Percentiles rank a stretch among this genome's conserved stretches.
These are phyloP conservation scores for Illadopsis cleaveri DNA, from an alignment of 2,113 vertebrate species.

Conservation along the genomic window DNA sequence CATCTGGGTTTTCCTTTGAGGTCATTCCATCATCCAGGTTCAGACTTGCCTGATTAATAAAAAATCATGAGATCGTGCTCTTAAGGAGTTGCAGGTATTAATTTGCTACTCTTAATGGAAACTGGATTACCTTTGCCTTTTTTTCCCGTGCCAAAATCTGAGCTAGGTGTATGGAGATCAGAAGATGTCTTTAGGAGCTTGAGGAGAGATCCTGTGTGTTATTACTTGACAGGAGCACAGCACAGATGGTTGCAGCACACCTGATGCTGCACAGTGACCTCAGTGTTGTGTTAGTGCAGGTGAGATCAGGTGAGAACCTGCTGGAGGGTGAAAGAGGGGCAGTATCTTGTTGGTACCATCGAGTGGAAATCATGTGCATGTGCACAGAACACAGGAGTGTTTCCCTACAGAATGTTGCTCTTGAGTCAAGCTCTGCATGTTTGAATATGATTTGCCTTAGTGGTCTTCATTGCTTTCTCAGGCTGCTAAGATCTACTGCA, in stretches of 20 bases:
- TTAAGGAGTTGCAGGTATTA: not conserved
- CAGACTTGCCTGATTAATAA: not conserved
- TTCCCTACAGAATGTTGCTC: not conserved
- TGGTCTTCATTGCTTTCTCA: not conserved
- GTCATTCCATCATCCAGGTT: not conserved
- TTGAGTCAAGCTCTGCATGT: not conserved
- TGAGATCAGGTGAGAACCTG: not conserved
- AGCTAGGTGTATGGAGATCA: not conserved
- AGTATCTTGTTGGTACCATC: too few relatives aligned
- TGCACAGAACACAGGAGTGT: not conserved
- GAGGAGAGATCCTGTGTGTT: not conserved
- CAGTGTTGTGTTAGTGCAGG: not conserved
- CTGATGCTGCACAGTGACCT: not conserved
- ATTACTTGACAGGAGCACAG: not conserved
- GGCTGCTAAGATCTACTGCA: not conserved
- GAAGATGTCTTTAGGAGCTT: not conserved
- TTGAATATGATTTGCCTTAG: not conserved
- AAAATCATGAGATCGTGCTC: not conserved
- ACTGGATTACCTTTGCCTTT: not conserved
- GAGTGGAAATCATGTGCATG: fast-evolving
- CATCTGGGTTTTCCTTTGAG: not conserved
- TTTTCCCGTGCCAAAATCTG: not conserved
- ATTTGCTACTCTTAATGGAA: not conserved
- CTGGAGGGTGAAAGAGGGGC: not conserved
- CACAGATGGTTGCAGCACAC: not conserved